Evolutionary conservation across 2,797 vertebrate genomes (phyloP), one percentile per base, ranked within the genome.

Genomic region (Nyctalus aviator): DNA sequence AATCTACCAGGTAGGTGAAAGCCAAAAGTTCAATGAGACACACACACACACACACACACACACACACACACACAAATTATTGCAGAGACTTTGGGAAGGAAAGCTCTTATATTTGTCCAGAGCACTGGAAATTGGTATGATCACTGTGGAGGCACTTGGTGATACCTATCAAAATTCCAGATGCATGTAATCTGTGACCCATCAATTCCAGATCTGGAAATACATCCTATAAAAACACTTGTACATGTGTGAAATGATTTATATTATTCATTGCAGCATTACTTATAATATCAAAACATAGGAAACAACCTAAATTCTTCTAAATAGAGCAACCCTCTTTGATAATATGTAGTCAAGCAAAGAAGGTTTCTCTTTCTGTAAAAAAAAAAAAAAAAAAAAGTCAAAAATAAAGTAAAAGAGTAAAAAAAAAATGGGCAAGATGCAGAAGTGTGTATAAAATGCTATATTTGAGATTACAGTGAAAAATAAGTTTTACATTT

Each of bases 401-500:
- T 4, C 10, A 81, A 46, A 57, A 68, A 30, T 4, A 11, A 71
- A 71, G 27, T 32, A 66, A 66, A 77, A 27, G 27, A 62, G 37
- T 62, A 44, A 44, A 59, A 44, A 62, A 91, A 71, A 37, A 55
- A 23, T 53, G 84, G 53, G 9, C 9, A 79, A 41, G 30, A 71
- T 41, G 6, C 2, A 81, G 32, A 82, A 90, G 44, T 71, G 5
- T 84, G 3, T 79, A 68, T 84, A 85, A 76, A 76, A 59, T 79
- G 23, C 12, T 81, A 10, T 77, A 69, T 89, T 83, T 93, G 37
- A 53, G 12, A 44, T 35, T 76, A 94, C 81, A 73, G 37, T 81
- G 6, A 95, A 57, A 92, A 75, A 50, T 35, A 59, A 62, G 62
- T 23, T 93, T 90, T 85, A n/a, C n/a, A 62, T 81, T 79, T 94